phyloP scores from a whole-genome alignment of 2,797 vertebrate species.

The Rhadinocentrus ornatus region DNA sequence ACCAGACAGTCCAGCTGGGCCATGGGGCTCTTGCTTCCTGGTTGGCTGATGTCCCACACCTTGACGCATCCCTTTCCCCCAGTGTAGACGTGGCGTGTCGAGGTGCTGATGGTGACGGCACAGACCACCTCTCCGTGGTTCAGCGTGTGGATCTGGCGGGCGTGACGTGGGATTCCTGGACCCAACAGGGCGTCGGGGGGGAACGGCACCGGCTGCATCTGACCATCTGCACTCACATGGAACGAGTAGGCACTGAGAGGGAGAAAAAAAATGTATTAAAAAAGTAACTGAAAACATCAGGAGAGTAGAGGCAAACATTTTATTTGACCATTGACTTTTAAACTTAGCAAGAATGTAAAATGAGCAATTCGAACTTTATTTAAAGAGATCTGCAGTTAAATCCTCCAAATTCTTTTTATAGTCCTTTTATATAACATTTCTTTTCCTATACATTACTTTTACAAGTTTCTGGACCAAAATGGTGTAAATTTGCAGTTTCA shows the following conservation, averaged over 20 bases:
- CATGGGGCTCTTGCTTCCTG: slow-evolving; percentile 77
- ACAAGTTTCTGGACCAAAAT: too few relatives aligned
- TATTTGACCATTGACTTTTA: too few relatives aligned
- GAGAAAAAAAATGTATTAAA: too few relatives aligned
- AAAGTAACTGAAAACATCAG: too few relatives aligned
- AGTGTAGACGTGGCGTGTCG: slow-evolving; percentile 83
- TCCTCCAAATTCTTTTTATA: too few relatives aligned
- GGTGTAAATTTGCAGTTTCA: too few relatives aligned
- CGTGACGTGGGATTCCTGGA: slow-evolving; percentile 88
- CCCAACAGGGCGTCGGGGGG: slow-evolving; percentile 89
- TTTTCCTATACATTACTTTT: too few relatives aligned
- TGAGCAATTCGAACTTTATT: too few relatives aligned
- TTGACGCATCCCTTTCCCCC: slow-evolving; percentile 76
- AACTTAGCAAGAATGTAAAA: too few relatives aligned
- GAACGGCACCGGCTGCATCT: slow-evolving; percentile 92
- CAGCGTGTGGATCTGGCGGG: slow-evolving; percentile 89
- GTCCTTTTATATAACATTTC: too few relatives aligned
- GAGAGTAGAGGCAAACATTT: slow-evolving; percentile 29
- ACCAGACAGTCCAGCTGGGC: slow-evolving; percentile 83
- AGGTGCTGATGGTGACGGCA: slow-evolving; percentile 90
- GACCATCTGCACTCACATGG: slow-evolving; percentile 90
- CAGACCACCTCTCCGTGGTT: slow-evolving; percentile 90
- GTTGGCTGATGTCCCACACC: slow-evolving; percentile 82
- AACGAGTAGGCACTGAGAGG: slow-evolving; percentile 88
- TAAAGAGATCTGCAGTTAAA: too few relatives aligned